A percentile compares a stretch with the other conserved stretches of the same genome.
phyloP scores from a whole-genome alignment of 2,113 vertebrate genomes.

The Ptyas mucosa region DNA sequence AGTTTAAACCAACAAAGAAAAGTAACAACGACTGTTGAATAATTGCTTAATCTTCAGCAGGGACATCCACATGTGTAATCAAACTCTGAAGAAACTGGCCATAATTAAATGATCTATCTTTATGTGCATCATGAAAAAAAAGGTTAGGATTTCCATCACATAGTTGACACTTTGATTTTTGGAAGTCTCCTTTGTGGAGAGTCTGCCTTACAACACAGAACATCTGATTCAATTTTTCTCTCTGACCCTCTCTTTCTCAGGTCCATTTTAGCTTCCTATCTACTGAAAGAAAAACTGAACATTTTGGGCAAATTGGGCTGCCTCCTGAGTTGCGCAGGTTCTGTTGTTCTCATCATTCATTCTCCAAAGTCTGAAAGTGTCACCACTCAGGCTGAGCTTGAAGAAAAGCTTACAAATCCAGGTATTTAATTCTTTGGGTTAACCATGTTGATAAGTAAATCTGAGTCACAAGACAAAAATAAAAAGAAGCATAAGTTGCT shows the following conservation, averaged over 20 bases:
- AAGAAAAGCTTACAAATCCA: slow-evolving; percentile 88
- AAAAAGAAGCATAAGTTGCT: not conserved
- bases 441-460: not conserved
- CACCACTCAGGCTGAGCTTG: slow-evolving; percentile 82
- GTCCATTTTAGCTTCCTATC: slow-evolving; percentile 88
- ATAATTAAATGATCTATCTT: not conserved
- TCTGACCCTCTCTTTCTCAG: slow-evolving; percentile 68
- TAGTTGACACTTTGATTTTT: not conserved
- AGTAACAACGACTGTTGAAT: not conserved
- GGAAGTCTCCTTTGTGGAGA: not conserved
- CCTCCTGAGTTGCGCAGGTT: slow-evolving; percentile 88
- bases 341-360: slow-evolving; percentile 90
- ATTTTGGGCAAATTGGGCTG: slow-evolving; percentile 92
- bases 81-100: not conserved
- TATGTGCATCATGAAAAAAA: not conserved
- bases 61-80: not conserved
- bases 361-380: slow-evolving; percentile 85
- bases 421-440: slow-evolving; percentile 68
- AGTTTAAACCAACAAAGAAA: not conserved
- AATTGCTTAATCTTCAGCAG: not conserved
- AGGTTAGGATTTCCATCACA: not conserved
- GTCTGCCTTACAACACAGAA: not conserved
- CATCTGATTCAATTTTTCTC: slow-evolving; percentile 7
- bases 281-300: slow-evolving; percentile 89
- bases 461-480: not conserved